These are phyloP conservation scores for Odocoileus hemionus DNA, from an alignment of 2,113 vertebrate genomes.

Conservation along the genomic window DNA sequence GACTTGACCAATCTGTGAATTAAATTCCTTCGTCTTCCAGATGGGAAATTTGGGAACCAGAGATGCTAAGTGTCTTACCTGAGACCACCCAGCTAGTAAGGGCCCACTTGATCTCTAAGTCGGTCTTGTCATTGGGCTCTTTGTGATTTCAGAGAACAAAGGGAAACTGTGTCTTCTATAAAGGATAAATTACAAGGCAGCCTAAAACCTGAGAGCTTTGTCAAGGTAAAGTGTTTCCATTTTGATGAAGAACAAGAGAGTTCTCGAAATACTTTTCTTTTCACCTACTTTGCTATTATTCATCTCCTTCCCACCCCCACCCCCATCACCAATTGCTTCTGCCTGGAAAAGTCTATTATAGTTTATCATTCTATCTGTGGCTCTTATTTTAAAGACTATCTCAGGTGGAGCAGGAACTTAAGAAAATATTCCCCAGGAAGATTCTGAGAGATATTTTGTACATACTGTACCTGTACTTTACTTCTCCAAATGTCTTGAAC, in stretches of 20 bases:
- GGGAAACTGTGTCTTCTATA: neutral
- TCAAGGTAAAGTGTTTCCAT: constrained; percentile 51
- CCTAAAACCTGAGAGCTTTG: constrained; percentile 22
- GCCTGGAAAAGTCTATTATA: neutral
- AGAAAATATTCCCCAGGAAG: neutral
- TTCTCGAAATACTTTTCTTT: constrained; percentile 60
- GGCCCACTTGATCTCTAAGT: neutral
- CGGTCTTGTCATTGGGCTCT: neutral
- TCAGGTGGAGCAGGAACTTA: neutral
- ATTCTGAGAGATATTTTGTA: neutral
- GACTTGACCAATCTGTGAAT: neutral
- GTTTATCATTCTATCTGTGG: constrained; percentile 13
- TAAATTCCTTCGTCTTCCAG: neutral
- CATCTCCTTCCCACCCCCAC: neutral
- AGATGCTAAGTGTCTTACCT: neutral
- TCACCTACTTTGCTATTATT: constrained; percentile 54
- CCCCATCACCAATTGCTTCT: neutral
- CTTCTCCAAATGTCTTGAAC: neutral
- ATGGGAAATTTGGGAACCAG: neutral
- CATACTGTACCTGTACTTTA: neutral
- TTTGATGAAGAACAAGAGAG: constrained; percentile 55
- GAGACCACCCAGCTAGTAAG: neutral
- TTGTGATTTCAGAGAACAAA: constrained; percentile 39
- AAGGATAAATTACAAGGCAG: constrained; percentile 38
- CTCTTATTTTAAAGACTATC: constrained; percentile 6